Base-by-base conservation (phyloP, 92 coral and sea anemone species). In the Porites cylindrica region DNA sequence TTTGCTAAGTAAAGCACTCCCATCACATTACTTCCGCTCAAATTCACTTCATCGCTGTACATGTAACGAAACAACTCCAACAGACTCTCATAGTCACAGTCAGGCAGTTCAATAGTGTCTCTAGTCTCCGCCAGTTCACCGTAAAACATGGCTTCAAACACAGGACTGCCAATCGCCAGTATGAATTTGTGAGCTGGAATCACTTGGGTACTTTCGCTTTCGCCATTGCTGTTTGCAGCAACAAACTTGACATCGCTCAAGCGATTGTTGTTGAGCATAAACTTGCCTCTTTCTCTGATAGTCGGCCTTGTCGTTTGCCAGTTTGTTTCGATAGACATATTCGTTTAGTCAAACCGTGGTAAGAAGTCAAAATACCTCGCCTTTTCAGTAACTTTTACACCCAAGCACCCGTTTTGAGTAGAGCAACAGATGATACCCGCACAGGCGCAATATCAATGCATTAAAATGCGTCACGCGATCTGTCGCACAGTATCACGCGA, bases 1-100 rank as follows among this genome's bases (percentile, higher is more conserved):
- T 91, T 88, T 0, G 96, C 94, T 47, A 94, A 76, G 75, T 91
- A 94, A 69, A 94, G 38, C 23, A 94, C 96, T 77, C 92, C 89
- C 73, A 94, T 91, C 20, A 85, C 96, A 23, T 85, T 88, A 62
- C 75, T 85, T 58, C 90, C 96, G 69, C 93, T 88, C 43, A 91
- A 58, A 12, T 82, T 86, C 54, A 85, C 88, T 54, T 94, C 96
- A 69, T 94, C 94, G 52, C 91, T 88, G 78, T 94, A 94, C 66
- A 94, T 62, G 64, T 85, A 91, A 7, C 92, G 90, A 71, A 94
- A 69, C 80, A 94, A 85, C 71, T 89, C 94, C 63, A 83, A 72
- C 77, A 94, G 75, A 51, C 93, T 88, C 61, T 94, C 93, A 61
- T 87, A 88, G 8, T 94, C 93, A 14, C 76, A 68, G 85, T 81